phyloP scores from a whole-genome alignment of 2,113 vertebrate genomes.

The Mesocricetus auratus region DNA sequence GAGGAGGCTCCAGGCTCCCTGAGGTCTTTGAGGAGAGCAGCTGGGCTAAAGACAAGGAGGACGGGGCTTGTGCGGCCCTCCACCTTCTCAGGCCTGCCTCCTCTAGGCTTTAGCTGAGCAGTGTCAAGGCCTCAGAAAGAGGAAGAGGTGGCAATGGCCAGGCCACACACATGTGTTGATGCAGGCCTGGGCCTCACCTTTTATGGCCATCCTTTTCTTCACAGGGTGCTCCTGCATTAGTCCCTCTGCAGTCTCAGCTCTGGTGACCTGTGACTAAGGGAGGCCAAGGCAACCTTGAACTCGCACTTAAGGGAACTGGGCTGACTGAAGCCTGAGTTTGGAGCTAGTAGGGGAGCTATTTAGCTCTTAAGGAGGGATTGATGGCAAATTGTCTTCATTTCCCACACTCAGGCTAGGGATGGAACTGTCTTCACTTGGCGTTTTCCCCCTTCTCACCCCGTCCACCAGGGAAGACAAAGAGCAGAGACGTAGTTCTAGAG shows the following conservation, averaged over 20 bases:
- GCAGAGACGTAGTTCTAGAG: not conserved
- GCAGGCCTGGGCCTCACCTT: not conserved
- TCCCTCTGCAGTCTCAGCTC: slow-evolving; percentile 27
- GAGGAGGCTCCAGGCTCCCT: not conserved
- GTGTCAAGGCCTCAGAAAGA: slow-evolving; percentile 55
- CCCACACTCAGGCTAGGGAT: not conserved
- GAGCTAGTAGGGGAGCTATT: slow-evolving; percentile 73
- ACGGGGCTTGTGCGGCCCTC: not conserved
- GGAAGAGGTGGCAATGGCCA: slow-evolving; percentile 35
- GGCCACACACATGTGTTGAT: not conserved
- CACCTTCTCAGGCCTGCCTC: rapidly evolving
- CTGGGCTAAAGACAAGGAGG: not conserved
- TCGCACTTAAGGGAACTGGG: slow-evolving; percentile 4
- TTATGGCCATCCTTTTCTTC: not conserved
- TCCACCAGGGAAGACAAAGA: not conserved
- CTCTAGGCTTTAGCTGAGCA: not conserved
- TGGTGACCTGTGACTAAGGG: slow-evolving; percentile 69
- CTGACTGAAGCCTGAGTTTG: slow-evolving; percentile 69
- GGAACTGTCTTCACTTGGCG: not conserved
- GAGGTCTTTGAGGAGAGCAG: slow-evolving; percentile 18
- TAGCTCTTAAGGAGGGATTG: not conserved
- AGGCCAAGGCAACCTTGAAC: slow-evolving; percentile 75
- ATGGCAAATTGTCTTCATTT: not conserved
- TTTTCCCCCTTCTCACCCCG: not conserved
- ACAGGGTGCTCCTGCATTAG: not conserved